Percentiles rank a stretch among this genome's conserved stretches.
phyloP scores from a whole-genome alignment of 2,797 vertebrate genomes.

The Coregonus sp. region DNA sequence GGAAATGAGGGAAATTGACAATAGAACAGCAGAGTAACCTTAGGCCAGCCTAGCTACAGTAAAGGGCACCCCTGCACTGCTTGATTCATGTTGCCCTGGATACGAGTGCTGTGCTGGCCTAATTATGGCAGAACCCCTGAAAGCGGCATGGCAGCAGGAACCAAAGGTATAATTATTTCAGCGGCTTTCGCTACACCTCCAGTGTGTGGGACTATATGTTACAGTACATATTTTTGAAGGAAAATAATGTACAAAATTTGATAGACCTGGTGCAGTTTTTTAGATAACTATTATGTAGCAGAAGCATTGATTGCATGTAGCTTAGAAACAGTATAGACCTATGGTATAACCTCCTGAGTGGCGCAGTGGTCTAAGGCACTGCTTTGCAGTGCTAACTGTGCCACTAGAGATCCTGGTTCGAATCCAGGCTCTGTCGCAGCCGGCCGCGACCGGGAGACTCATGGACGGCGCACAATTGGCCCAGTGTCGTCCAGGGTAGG shows the following conservation, averaged over 20 bases:
- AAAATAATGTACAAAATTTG: not conserved
- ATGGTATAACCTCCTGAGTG: too few relatives aligned
- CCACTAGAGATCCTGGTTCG: too few relatives aligned
- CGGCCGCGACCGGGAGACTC: too few relatives aligned
- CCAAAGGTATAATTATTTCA: not conserved
- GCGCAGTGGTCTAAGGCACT: too few relatives aligned
- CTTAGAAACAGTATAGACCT: not conserved
- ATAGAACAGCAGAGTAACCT: too few relatives aligned
- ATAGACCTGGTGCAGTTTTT: not conserved
- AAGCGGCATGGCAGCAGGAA: not conserved
- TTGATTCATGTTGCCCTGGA: constrained; percentile 18
- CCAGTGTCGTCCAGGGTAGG: too few relatives aligned
- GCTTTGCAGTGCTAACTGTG: too few relatives aligned
- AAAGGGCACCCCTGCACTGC: not conserved
- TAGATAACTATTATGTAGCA: not conserved
- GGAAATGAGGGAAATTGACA: too few relatives aligned
- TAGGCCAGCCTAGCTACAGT: not conserved
- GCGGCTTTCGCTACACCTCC: too few relatives aligned
- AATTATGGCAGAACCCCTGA: constrained; percentile 1
- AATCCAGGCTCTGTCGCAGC: too few relatives aligned
- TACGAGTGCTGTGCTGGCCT: constrained; percentile 19
- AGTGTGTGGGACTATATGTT: not conserved
- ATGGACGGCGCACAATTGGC: too few relatives aligned
- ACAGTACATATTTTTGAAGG: not conserved
- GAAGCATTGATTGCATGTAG: not conserved